Conservation (phyloP, 2,113 vertebrate genomes). For the Apus apus region DNA sequence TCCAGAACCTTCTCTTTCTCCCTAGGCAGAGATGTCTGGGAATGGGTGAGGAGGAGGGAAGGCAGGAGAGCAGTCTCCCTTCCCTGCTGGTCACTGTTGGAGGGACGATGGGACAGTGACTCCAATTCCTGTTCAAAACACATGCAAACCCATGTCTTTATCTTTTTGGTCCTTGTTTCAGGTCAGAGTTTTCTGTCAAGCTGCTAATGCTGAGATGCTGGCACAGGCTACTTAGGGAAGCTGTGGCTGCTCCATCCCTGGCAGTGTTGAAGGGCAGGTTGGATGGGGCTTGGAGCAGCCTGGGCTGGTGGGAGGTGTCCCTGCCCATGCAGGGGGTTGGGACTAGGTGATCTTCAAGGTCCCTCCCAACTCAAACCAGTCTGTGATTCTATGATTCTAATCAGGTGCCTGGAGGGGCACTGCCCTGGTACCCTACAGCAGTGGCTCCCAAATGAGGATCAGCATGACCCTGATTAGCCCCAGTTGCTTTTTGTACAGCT, state of each 20-base stretch:
- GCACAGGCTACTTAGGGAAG: too few species aligned
- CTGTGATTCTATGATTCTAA: too few species aligned
- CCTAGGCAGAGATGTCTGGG: neutral
- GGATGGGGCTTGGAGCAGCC: too few species aligned
- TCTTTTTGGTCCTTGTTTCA: neutral
- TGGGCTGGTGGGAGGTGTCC: too few species aligned
- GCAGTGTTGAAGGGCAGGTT: too few species aligned
- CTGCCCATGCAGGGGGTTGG: too few species aligned
- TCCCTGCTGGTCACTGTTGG: neutral
- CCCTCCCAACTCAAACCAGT: too few species aligned
- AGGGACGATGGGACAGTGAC: neutral
- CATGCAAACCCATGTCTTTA: neutral
- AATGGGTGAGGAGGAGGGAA: neutral
- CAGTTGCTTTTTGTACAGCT: neutral
- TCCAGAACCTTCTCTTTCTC: accelerated
- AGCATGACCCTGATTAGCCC: neutral
- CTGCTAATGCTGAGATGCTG: neutral
- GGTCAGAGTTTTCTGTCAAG: neutral
- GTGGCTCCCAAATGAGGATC: neutral
- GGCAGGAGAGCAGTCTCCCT: neutral
- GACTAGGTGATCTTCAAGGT: too few species aligned
- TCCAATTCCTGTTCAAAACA: neutral
- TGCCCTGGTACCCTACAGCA: neutral
- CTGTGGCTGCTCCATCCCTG: too few species aligned
- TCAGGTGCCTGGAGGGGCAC: neutral